Percentiles rank a stretch among this genome's conserved stretches.
phyloP scores from a whole-genome alignment of 2,888 invertebrate species.

The Osedax frankpressi region DNA sequence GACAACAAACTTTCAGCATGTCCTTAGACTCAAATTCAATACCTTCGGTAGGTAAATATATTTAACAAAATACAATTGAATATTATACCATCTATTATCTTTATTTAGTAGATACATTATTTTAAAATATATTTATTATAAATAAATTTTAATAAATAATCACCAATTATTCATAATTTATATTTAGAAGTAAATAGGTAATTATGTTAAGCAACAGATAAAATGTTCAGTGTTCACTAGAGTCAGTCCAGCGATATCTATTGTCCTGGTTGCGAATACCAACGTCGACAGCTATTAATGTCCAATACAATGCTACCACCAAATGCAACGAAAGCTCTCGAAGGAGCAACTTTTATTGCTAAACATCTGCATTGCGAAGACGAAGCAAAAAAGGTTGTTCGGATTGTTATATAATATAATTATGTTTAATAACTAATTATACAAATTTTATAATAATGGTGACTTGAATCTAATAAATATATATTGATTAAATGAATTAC shows the following conservation, averaged over 20 bases:
- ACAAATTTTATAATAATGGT: no score
- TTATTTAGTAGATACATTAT: no score
- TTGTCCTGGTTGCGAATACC: constrained; percentile 25
- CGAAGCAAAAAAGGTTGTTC: constrained; percentile 73
- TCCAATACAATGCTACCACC: constrained; percentile 34
- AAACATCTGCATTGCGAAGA: constrained; percentile 90
- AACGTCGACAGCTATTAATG: not conserved
- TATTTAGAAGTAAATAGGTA: no score
- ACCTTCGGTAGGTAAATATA: not conserved
- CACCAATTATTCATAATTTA: no score
- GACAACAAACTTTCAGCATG: not conserved
- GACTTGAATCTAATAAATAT: no score
- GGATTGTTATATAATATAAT: not conserved
- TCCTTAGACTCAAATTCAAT: not conserved
- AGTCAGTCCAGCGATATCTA: not conserved
- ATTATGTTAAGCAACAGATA: no score
- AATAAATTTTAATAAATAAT: no score
- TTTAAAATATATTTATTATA: no score
- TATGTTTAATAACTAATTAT: not conserved
- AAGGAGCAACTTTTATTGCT: constrained; percentile 85
- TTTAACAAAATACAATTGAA: no score
- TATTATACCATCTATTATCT: no score
- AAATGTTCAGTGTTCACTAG: no score
- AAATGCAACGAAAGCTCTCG: constrained; percentile 61
- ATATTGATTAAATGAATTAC: no score